Conservation (phyloP, 2,113 vertebrate species). For the Perca flavescens region DNA sequence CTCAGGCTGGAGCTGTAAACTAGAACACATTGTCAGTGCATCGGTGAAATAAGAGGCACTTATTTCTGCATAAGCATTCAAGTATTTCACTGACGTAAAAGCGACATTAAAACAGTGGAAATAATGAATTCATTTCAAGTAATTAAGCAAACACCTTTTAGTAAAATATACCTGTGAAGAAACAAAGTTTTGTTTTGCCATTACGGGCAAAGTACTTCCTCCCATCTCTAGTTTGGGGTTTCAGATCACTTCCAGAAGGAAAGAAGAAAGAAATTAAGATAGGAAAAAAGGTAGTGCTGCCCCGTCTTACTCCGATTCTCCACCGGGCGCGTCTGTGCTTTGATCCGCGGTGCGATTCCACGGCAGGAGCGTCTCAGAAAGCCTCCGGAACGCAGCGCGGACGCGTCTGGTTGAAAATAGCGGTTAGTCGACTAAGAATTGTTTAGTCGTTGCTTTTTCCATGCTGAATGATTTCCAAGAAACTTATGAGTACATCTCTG, state of each 20-base stretch:
- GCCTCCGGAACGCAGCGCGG: too few species aligned
- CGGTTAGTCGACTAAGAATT: too few species aligned
- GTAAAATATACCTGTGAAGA: background rate
- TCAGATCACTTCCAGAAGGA: background rate
- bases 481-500: too few species aligned
- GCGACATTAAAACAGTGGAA: background rate
- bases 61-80: background rate
- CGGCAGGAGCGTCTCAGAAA: too few species aligned
- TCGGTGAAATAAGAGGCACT: constrained; percentile 29
- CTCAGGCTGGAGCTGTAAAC: constrained; percentile 30
- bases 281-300: background rate
- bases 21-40: constrained; percentile 27
- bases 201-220: background rate
- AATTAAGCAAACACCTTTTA: too few species aligned
- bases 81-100: background rate
- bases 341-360: too few species aligned
- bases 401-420: too few species aligned
- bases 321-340: too few species aligned
- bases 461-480: too few species aligned
- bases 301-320: too few species aligned
- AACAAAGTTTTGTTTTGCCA: background rate
- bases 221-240: background rate
- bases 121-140: too few species aligned
- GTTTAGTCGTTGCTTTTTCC: too few species aligned
- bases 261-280: background rate